Evolutionary conservation across 1,140 invertebrate genomes (phyloP).

Genomic region (Bombus ignitus): DNA sequence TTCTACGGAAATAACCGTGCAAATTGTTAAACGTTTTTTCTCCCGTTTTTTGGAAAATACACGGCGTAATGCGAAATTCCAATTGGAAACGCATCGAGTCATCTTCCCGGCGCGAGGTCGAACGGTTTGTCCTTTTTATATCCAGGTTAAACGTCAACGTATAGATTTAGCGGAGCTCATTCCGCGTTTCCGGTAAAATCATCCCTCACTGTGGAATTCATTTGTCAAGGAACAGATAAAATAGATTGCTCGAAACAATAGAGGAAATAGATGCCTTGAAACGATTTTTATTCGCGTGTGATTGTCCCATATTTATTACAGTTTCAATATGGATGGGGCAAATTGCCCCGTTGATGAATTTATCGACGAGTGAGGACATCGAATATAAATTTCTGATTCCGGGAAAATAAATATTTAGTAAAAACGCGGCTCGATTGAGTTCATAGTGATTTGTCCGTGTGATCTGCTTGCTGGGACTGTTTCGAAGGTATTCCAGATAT

Average conservation of each 20-base stretch:
- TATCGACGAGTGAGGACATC: neutral
- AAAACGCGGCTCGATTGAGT: neutral
- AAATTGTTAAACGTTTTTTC: constrained; percentile 24
- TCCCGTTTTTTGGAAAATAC: neutral
- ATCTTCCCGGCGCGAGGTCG: neutral
- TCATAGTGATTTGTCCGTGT: neutral
- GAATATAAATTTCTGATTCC: neutral
- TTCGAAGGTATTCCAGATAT: neutral
- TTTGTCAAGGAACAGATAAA: neutral
- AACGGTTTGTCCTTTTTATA: neutral
- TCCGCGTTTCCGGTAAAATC: too few relatives aligned
- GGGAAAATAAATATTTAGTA: constrained; percentile 1
- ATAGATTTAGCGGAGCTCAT: neutral
- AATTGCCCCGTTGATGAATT: neutral
- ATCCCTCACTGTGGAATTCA: neutral
- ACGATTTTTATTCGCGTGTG: neutral
- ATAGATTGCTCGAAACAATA: neutral
- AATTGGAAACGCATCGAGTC: constrained; percentile 1
- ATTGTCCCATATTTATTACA: neutral
- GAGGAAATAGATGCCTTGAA: neutral
- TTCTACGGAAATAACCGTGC: neutral
- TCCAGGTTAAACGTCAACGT: neutral
- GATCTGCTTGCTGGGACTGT: too few relatives aligned
- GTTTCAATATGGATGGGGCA: neutral
- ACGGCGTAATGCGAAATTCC: constrained; percentile 15